phyloP scores from a whole-genome alignment of 2,113 vertebrate genomes.

The Solea solea region DNA sequence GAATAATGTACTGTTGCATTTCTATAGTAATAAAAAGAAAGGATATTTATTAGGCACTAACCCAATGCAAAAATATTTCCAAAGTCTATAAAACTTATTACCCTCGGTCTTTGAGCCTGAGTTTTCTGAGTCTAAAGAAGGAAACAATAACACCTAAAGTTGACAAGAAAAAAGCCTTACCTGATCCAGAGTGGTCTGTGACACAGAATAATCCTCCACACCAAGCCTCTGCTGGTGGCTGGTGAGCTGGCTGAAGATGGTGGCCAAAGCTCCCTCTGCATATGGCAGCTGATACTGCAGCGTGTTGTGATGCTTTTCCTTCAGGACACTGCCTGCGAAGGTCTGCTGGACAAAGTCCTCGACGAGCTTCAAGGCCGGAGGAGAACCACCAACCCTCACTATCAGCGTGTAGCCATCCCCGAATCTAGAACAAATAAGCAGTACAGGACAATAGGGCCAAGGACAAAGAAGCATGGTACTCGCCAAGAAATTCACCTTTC shows the following conservation, averaged over 20 bases:
- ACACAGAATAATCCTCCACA: slow-evolving; percentile 98
- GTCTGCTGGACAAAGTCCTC: slow-evolving; percentile 89
- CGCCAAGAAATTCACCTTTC: neutral
- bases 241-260: slow-evolving; percentile 92
- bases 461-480: too few species aligned
- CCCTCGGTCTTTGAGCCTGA: neutral
- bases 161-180: slow-evolving; percentile 66
- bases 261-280: slow-evolving; percentile 86
- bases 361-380: slow-evolving; percentile 85
- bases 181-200: slow-evolving; percentile 99
- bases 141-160: too few species aligned
- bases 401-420: slow-evolving; percentile 96
- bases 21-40: neutral
- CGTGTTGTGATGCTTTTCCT: slow-evolving; percentile 96
- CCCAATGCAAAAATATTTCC: neutral
- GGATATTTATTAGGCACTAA: neutral
- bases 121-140: too few species aligned
- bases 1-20: neutral
- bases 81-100: neutral
- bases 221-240: slow-evolving; percentile 86
- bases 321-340: slow-evolving; percentile 90
- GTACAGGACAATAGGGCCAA: neutral
- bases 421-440: slow-evolving; percentile 81
- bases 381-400: slow-evolving; percentile 87
- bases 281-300: slow-evolving; percentile 93